Conservation (phyloP, 2,797 vertebrate species). For the Emys orbicularis region DNA sequence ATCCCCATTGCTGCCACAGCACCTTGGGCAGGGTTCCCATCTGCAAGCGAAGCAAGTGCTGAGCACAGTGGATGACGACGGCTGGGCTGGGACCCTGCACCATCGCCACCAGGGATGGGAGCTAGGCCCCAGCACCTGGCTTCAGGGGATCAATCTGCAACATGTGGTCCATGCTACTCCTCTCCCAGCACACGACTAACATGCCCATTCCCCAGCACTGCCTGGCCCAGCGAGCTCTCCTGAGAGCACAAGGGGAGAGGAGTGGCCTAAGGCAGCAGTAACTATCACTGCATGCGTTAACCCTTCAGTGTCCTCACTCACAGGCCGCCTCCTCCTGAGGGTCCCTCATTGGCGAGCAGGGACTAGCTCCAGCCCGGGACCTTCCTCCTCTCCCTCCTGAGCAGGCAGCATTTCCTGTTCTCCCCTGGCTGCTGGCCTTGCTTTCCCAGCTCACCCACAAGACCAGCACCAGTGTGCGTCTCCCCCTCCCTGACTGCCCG, state of each 20-base stretch:
- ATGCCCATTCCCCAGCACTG: no score
- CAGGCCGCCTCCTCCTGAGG: not conserved
- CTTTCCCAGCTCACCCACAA: no score
- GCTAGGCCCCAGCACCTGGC: not conserved
- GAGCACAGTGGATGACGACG: not conserved
- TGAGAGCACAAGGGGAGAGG: not conserved
- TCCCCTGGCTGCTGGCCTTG: not conserved
- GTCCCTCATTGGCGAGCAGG: no score
- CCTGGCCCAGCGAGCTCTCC: not conserved
- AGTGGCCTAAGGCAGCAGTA: not conserved
- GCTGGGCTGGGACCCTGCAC: not conserved
- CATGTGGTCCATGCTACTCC: no score
- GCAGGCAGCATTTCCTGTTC: not conserved
- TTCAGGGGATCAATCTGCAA: not conserved
- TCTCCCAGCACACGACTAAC: no score
- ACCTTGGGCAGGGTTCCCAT: accelerated
- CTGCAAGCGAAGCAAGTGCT: conserved; percentile 39
- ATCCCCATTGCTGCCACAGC: not conserved
- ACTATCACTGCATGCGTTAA: no score
- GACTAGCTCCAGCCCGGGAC: not conserved
- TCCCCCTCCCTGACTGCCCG: not conserved
- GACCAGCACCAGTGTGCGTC: not conserved
- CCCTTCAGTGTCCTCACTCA: not conserved
- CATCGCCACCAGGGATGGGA: no score
- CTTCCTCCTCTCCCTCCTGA: not conserved